Evolutionary conservation across 2,888 invertebrate species (phyloP).

Genomic region (Acrobasis suavella): DNA sequence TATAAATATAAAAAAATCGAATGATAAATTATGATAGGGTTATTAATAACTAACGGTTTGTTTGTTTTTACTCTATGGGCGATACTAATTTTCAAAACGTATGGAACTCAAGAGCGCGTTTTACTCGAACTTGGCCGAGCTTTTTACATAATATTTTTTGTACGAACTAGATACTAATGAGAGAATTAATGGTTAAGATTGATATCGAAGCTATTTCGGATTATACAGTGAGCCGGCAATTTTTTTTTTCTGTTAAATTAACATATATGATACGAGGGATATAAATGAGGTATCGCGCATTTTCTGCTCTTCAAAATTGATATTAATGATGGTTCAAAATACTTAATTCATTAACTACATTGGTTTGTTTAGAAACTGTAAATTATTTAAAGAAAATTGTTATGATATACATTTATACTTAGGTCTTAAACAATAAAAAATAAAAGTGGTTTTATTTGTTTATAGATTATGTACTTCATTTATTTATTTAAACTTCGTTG

Average conservation of each 20-base stretch:
- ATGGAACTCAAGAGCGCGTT: background rate
- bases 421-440: no score
- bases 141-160: constrained; percentile 28
- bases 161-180: constrained; percentile 29
- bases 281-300: constrained; percentile 12
- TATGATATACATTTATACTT: background rate
- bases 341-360: constrained; percentile 4
- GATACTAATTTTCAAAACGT: no score
- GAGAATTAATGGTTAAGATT: constrained; percentile 28
- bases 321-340: constrained; percentile 3
- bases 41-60: no score
- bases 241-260: constrained; percentile 18
- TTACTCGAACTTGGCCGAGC: background rate
- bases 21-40: no score
- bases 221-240: constrained; percentile 18
- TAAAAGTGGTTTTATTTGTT: no score
- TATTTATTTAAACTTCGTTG: no score
- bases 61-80: no score
- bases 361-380: background rate
- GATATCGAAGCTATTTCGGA: constrained; percentile 28
- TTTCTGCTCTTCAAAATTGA: constrained; percentile 14
- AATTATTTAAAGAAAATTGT: constrained; percentile 6
- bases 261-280: constrained; percentile 18
- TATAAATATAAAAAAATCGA: no score
- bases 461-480: no score